These are phyloP conservation scores for Stegana nigrithorax DNA, from an alignment of 2,888 invertebrate genomes.

Conservation along the genomic window DNA sequence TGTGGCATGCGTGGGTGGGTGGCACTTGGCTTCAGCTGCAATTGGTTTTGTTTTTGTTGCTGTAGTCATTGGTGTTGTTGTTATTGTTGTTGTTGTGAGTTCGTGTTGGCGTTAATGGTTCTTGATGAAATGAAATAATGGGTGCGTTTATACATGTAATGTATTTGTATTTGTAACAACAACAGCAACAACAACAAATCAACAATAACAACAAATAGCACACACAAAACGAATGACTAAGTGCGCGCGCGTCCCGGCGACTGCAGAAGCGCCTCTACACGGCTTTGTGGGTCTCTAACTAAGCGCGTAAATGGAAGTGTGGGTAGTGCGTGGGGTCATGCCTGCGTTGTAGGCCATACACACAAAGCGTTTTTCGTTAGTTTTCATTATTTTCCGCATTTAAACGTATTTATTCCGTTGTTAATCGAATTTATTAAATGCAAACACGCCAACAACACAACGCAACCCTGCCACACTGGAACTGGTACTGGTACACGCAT, in stretches of 20 bases:
- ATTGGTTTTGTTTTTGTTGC: no score
- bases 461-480: not conserved
- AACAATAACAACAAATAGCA: constrained; percentile 45
- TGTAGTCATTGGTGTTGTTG: no score
- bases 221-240: constrained; percentile 59
- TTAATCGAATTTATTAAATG: constrained; percentile 65
- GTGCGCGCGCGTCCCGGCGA: constrained; percentile 40
- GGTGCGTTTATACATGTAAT: constrained; percentile 64
- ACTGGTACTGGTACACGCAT: constrained; percentile 16
- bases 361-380: constrained; percentile 61
- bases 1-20: not conserved
- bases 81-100: no score
- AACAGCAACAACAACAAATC: constrained; percentile 29
- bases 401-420: constrained; percentile 64
- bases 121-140: constrained; percentile 65
- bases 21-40: not conserved
- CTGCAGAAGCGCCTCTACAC: constrained; percentile 49
- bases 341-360: constrained; percentile 26
- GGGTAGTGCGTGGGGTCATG: constrained; percentile 50
- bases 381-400: constrained; percentile 61
- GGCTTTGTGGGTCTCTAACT: constrained; percentile 48
- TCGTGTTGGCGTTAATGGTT: constrained; percentile 24
- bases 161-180: constrained; percentile 56
- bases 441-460: constrained; percentile 59
- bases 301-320: constrained; percentile 31